phyloP scores from a whole-genome alignment of 1,140 invertebrate species.

The Batillaria attramentaria region DNA sequence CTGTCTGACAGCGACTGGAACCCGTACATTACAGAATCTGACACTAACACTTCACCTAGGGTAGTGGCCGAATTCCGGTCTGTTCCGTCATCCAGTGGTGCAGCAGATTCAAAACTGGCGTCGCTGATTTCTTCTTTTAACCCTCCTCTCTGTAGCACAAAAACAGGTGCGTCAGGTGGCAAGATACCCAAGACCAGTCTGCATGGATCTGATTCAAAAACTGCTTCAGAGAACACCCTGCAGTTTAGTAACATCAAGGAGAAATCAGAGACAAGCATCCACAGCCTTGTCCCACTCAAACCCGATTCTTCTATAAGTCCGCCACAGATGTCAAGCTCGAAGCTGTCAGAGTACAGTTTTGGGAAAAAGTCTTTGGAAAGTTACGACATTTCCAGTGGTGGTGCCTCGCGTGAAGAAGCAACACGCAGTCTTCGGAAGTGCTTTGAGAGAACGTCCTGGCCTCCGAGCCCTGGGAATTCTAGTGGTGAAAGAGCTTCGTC shows the following conservation, averaged over 20 bases:
- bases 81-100: background rate
- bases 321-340: conserved; percentile 21
- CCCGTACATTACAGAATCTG: conserved; percentile 49
- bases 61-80: conserved; percentile 1
- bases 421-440: background rate
- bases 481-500: background rate
- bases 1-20: conserved; percentile 53
- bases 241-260: conserved; percentile 24
- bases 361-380: background rate
- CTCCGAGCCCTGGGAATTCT: background rate
- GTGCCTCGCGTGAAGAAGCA: background rate
- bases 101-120: conserved; percentile 6
- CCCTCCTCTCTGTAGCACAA: conserved; percentile 38
- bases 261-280: background rate
- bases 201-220: background rate
- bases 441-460: conserved; percentile 23
- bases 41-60: conserved; percentile 44
- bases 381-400: background rate
- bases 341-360: conserved; percentile 31
- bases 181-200: background rate
- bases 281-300: background rate
- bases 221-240: background rate
- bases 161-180: conserved; percentile 4
- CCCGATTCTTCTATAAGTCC: conserved; percentile 12
- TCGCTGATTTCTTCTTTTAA: conserved; percentile 29